These are phyloP conservation scores for Todiramphus saurophagus DNA, from an alignment of 2,113 vertebrate genomes.

Conservation along the genomic window DNA sequence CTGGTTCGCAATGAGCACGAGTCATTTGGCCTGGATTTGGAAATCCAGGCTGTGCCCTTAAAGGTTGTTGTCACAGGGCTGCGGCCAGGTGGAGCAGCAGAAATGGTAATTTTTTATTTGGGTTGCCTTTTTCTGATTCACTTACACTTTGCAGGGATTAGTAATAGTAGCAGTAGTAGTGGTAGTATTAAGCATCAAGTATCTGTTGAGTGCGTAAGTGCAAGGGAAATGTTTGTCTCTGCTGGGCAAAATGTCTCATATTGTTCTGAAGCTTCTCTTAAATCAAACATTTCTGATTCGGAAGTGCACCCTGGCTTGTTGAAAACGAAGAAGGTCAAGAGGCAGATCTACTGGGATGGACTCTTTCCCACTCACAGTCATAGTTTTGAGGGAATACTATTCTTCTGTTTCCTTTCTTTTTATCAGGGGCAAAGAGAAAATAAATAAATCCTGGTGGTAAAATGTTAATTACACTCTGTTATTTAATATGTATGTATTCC, in stretches of 20 bases:
- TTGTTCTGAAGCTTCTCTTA: not conserved
- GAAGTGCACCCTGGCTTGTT: not conserved
- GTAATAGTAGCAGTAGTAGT: not conserved
- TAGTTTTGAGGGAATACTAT: not conserved
- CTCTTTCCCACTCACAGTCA: not conserved
- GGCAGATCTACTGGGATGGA: not conserved
- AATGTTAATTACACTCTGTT: not conserved
- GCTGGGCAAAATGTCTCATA: not conserved
- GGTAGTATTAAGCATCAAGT: not conserved
- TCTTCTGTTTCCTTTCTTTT: not conserved
- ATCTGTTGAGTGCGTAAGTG: not conserved
- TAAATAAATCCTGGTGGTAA: not conserved
- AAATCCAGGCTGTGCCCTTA: constrained; percentile 80
- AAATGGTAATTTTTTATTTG: constrained; percentile 76
- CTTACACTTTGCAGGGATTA: not conserved
- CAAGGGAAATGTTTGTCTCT: not conserved
- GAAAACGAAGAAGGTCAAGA: not conserved
- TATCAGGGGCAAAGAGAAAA: not conserved
- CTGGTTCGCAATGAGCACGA: constrained; percentile 74
- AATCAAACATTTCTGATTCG: not conserved
- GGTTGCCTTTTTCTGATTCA: not conserved
- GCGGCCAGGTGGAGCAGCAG: constrained; percentile 77
- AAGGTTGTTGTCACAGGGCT: constrained; percentile 78
- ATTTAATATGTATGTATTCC: fast-evolving
- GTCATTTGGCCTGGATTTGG: constrained; percentile 80